Base-by-base conservation (phyloP, 2,797 vertebrate genomes). In the Serranus cabrilla region DNA sequence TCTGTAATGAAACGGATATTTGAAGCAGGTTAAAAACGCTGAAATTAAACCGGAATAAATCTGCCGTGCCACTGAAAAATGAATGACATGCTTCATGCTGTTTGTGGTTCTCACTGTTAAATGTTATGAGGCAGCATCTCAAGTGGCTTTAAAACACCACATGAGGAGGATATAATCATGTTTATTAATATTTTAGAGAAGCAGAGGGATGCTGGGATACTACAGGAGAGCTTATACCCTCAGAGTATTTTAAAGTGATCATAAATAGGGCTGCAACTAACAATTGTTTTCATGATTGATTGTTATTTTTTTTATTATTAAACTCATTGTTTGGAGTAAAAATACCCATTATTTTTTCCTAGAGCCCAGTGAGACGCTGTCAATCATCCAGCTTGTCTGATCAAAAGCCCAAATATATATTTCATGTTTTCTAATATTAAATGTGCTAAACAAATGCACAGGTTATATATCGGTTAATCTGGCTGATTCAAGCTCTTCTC, bases 31-130 rank as follows among this genome's bases (percentile, higher is more conserved):
- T 23, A 27, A 13, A n/a, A 34, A 3, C 6, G 11, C 7, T 47
- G 17, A 16, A 34, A 39, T 50, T 43, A 71, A 73, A 64, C 51
- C 0, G 31, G 23, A 42, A 64, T 50, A 49, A 58, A 63, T 57
- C 6, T 61, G 27, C 37, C n/a, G 14, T 39, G 39, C n/a, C 4
- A 1, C 37, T 57, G 4, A 31, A 18, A 23, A 39, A 66, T 61
- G 31, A 58, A 4, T 4, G 14, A 50, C 50, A 14, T 3, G 18
- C 61, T 42, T 0, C 10, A 14, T 1, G 25, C 51, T 66, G 25
- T 51, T 46, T 71, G 51, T 17, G 25, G 21, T 74, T 64, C 68
- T 56, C 43, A 43, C 16, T 37, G 46, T 65, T 54, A 42, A 80
- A 63, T 2, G 17, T 12, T 42, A 27, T 3, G 45, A 78, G 65